Conservation (phyloP, 2,113 vertebrate species). For the Mungos mungo region DNA sequence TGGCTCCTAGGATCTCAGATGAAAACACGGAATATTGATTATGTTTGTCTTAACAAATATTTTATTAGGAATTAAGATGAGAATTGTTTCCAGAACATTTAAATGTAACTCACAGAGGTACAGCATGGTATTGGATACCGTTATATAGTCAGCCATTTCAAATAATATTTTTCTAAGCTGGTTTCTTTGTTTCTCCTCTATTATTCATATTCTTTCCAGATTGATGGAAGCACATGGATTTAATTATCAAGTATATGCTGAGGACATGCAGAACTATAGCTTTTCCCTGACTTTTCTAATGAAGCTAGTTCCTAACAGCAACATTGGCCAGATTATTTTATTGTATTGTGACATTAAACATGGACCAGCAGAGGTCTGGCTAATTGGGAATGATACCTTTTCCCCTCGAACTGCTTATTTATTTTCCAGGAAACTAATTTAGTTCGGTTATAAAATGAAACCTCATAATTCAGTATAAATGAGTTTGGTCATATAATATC, state of each 20-base stretch:
- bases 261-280: conserved; percentile 30
- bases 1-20: neutral
- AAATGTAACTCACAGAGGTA: neutral
- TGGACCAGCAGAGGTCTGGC: conserved; percentile 57
- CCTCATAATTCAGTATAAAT: conserved; percentile 47
- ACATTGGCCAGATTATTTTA: conserved; percentile 70
- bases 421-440: conserved; percentile 68
- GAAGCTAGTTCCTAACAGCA: conserved; percentile 49
- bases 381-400: conserved; percentile 70
- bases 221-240: conserved; percentile 67
- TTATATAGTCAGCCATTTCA: neutral
- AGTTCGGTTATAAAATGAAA: conserved; percentile 66
- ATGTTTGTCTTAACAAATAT: neutral
- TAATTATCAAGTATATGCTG: conserved; percentile 66
- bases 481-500: conserved; percentile 53
- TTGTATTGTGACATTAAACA: conserved; percentile 68
- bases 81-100: neutral
- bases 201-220: conserved; percentile 67
- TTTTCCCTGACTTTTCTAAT: conserved; percentile 64
- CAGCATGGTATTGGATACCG: neutral
- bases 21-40: neutral
- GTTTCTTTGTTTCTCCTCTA: conserved; percentile 45
- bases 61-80: neutral
- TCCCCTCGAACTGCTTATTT: conserved; percentile 55
- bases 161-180: conserved; percentile 21